Conservation (phyloP, 2,888 invertebrate species). For the Diploptera punctata region DNA sequence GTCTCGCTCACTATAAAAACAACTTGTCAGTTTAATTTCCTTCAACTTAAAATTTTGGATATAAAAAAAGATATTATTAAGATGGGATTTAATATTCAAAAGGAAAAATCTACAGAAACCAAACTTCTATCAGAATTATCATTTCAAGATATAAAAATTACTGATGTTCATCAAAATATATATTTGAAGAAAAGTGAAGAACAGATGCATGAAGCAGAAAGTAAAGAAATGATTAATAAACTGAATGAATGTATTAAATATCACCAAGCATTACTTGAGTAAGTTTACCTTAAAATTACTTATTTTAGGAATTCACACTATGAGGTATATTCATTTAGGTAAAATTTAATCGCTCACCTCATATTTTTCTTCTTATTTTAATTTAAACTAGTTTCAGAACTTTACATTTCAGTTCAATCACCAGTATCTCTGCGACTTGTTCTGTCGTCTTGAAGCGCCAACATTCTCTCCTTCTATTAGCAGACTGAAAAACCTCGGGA, state of each 20-base stretch:
- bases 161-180: background rate
- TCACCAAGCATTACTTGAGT: constrained; percentile 2
- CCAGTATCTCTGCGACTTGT: no score
- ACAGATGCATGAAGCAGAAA: background rate
- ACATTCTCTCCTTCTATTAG: no score
- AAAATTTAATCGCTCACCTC: no score
- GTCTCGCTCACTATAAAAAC: background rate
- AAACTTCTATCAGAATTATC: background rate
- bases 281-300: no score
- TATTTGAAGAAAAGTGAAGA: background rate
- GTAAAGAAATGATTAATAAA: background rate
- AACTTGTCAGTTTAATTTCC: background rate
- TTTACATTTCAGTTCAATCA: no score
- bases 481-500: no score
- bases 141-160: background rate
- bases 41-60: background rate
- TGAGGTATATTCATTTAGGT: no score
- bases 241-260: background rate
- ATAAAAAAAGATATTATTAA: background rate
- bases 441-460: no score
- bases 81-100: background rate
- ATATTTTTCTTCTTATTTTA: background rate
- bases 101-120: background rate
- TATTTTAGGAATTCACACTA: no score
- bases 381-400: background rate